Evolutionary conservation across 2,888 invertebrate genomes (phyloP), one percentile per base, ranked within the genome.

Genomic region (Perizoma flavofasciatum): DNA sequence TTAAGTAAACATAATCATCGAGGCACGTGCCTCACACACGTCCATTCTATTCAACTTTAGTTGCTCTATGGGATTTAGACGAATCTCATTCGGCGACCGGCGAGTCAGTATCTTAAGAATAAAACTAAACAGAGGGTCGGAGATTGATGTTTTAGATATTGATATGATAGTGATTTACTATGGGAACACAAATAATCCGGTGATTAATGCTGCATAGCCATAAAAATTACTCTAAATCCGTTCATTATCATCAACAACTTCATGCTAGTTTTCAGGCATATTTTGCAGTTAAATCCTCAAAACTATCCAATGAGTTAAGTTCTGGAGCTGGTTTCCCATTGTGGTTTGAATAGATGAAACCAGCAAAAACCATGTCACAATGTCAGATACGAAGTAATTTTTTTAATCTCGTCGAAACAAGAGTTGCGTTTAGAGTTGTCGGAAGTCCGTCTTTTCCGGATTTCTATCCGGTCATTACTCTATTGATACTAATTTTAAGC

Each of bases 91-190:
- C 83, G 72, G 65, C 69, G 75, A 72, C 71, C 80, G 78, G 79
- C 81, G 81, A 82, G 79, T 81, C 81, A 78, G 81, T 80, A 87
- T 89, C 90, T 92, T 91, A 92, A 91, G 91, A 88, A 82, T 81
- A 85, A 82, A 76, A 70, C 76, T 86, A 92, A 92, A 92, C 79
- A 92, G 85, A 85, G 89, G 89, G 88, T 78, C 64, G 67, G 68
- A 84, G 86, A 89, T 88, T 89, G 88, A 85, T 88, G 85, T 84
- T 87, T 89, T 84, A 87, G 88, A 88, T 89, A 88, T 85, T 87
- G 88, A 88, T 89, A 88, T 85, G 84, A 87, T 88, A 81, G 84
- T 86, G 84, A 88, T 89, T 88, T 87, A 87, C 78, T 85, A 85
- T 88, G 88, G 81, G 88, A 89, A 88, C 79, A 78, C 71, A 83